Percentiles rank a stretch among this genome's conserved stretches.
Conservation (phyloP, 2,888 invertebrate genomes). For the Strigamia maritima region DNA sequence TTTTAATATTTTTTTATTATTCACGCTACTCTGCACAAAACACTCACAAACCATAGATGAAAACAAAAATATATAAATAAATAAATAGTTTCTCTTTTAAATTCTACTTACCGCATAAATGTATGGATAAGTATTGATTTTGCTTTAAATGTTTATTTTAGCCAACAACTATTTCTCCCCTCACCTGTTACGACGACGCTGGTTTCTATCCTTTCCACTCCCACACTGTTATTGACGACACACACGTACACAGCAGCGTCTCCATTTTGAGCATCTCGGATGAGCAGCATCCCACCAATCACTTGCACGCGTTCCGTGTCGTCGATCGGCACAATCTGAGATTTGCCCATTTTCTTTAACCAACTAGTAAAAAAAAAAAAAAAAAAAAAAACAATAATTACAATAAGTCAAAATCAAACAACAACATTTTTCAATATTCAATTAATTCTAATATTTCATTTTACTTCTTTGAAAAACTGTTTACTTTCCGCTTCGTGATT, state of each 20-base stretch:
- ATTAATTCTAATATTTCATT: too few relatives aligned
- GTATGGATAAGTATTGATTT: background rate
- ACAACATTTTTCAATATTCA: background rate
- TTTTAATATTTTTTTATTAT: background rate
- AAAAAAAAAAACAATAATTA: conserved; percentile 25
- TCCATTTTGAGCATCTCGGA: conserved; percentile 85
- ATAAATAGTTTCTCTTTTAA: background rate
- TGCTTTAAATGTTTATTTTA: background rate
- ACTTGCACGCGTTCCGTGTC: conserved; percentile 81
- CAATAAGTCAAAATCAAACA: background rate
- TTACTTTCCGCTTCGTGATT: background rate
- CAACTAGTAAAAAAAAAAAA: conserved; percentile 52
- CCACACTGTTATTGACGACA: conserved; percentile 91
- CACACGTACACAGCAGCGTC: conserved; percentile 93
- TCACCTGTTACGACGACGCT: conserved; percentile 80
- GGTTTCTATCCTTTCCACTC: conserved; percentile 85
- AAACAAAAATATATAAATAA: background rate
- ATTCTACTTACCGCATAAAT: background rate
- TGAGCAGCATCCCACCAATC: conserved; percentile 89
- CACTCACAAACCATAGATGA: background rate
- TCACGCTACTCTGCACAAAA: background rate
- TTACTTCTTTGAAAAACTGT: background rate
- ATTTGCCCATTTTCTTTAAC: conserved; percentile 54
- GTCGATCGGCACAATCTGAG: conserved; percentile 70
- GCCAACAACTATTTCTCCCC: background rate